Base-by-base conservation (phyloP, 1,140 invertebrate genomes). In the Eupristina koningsbergeri region DNA sequence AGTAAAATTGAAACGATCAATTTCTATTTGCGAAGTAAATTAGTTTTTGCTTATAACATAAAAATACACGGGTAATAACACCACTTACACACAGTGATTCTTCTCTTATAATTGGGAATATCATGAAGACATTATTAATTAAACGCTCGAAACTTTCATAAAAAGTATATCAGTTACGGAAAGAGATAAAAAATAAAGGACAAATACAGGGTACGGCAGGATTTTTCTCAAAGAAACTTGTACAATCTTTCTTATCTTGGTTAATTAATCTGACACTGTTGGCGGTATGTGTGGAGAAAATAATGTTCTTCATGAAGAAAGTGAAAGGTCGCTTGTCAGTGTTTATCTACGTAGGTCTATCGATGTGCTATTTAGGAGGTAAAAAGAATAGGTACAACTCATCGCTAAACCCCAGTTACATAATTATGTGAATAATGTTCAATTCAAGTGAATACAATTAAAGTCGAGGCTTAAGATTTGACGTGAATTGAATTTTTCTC, bases 241-340 rank as follows among this genome's bases (percentile, higher is more conserved):
- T 45, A 26, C 41, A 53, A 17, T 61, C 39, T 41, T 29, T 22
- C 36, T 75, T 75, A 74, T 81, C 80, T 63, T 63, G 11, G 47
- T 71, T 75, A 75, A 81, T 81, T 75, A 75, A 81, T 81, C 80
- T 75, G 47, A 0, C 11, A 17, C 39, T 41, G n/a, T 9, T n/a
- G 39, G 41, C 31, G 9, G 31, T 26, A 67, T 50, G 41, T 19
- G 17, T 29, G 53, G 41, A 75, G 71, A 81, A 81, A 45, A 45
- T 45, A 45, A 45, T 45, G 53, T 22, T 39, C 63, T 31, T 39
- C 17, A 31, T 39, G 63, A 73, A 53, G 71, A 81, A 36, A 75
- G 80, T 64, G 80, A 81, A 81, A 81, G 71, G 69, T 64, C 50
- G 71, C 69, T 39, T 22, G 36, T 45, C 26, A 36, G 34, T 69